Evolutionary conservation across 2,113 vertebrate species (phyloP).

Genomic region (Pluvianellus socialis): DNA sequence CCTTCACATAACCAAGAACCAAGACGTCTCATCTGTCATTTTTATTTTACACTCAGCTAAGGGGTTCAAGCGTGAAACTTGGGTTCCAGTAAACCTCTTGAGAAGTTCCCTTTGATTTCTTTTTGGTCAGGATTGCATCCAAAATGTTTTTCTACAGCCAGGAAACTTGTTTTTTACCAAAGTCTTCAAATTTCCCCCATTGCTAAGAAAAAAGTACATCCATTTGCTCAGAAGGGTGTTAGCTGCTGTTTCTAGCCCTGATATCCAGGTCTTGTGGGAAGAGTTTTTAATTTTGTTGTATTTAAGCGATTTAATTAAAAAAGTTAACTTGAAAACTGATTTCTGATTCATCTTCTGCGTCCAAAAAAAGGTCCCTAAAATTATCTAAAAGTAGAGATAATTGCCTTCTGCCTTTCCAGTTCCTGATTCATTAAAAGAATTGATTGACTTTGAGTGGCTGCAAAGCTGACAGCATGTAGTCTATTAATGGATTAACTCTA

Average conservation of each 20-base stretch:
- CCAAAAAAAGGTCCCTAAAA: background rate
- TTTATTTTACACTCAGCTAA: background rate
- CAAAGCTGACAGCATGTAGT: background rate
- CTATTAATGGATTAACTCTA: background rate
- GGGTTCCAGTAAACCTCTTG: background rate
- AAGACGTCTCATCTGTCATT: background rate
- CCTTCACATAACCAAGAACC: background rate
- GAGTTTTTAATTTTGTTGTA: background rate
- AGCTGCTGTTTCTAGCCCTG: background rate
- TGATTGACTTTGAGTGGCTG: slow-evolving; percentile 29
- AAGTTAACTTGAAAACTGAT: background rate
- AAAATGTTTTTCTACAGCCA: background rate
- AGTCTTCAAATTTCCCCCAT: background rate
- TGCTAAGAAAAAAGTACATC: background rate
- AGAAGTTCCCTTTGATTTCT: background rate
- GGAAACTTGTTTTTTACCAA: background rate
- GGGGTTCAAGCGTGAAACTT: background rate
- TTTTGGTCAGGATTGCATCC: background rate
- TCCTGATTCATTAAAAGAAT: slow-evolving; percentile 10
- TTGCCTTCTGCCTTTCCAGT: slow-evolving; percentile 2
- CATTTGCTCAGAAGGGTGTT: background rate
- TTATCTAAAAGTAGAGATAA: slow-evolving; percentile 18
- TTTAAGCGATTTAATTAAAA: background rate
- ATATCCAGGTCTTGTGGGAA: background rate
- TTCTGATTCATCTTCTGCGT: background rate